A percentile compares a stretch with the other conserved stretches of the same genome.
Evolutionary conservation across 2,113 vertebrate species (phyloP).

Genomic region (Myxocyprinus asiaticus): DNA sequence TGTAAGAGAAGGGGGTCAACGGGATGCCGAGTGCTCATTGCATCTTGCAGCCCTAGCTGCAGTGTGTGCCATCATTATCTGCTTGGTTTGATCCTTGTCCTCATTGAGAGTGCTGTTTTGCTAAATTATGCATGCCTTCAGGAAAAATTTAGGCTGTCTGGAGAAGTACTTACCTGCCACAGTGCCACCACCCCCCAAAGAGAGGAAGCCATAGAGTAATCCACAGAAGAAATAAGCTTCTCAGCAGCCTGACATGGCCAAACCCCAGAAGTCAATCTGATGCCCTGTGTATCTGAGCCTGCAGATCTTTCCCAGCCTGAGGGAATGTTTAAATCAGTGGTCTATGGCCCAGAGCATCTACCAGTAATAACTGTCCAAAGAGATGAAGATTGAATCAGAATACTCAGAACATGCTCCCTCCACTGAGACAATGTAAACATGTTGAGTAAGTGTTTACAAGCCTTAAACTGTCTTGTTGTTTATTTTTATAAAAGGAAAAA

Average conservation of each 20-base stretch:
- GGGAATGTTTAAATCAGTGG: constrained; percentile 19
- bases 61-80: constrained; percentile 21
- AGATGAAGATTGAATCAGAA: constrained; percentile 29
- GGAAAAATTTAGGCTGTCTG: not conserved
- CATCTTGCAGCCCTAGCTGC: constrained; percentile 13
- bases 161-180: not conserved
- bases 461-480: constrained; percentile 29
- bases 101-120: constrained; percentile 1
- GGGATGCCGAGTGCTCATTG: constrained; percentile 8
- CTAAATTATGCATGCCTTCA: constrained; percentile 20
- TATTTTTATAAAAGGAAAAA: constrained; percentile 18
- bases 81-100: constrained; percentile 28
- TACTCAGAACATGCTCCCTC: constrained; percentile 4
- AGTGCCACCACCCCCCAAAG: not conserved
- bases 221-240: constrained; percentile 15
- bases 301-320: constrained; percentile 12
- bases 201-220: not conserved
- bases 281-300: constrained; percentile 10
- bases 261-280: constrained; percentile 18
- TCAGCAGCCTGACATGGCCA: constrained; percentile 15
- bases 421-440: constrained; percentile 7
- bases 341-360: constrained; percentile 13
- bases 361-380: constrained; percentile 22
- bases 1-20: constrained; percentile 28
- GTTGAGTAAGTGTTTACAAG: constrained; percentile 34